A percentile compares a stretch with the other conserved stretches of the same genome.
Evolutionary conservation across 2,888 invertebrate genomes (phyloP).

Genomic region (Camponotus fellah): DNA sequence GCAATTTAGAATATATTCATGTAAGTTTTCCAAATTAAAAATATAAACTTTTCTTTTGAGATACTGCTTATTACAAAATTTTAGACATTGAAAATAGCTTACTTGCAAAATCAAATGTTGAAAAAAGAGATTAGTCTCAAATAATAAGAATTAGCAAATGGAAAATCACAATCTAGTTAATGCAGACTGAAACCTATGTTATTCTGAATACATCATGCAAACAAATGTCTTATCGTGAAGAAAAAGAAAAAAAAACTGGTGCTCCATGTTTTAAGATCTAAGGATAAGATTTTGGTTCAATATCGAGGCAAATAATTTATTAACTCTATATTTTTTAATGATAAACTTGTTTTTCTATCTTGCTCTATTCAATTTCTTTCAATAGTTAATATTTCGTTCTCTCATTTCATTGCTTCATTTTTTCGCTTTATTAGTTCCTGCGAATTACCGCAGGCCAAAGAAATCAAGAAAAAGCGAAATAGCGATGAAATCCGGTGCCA

Average conservation of each 20-base stretch:
- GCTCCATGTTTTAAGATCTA: background rate
- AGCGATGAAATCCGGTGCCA: slow-evolving; percentile 47
- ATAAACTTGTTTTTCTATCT: background rate
- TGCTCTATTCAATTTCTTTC: background rate
- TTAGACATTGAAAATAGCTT: background rate
- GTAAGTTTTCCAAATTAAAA: slow-evolving; percentile 40
- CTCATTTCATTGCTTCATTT: slow-evolving; percentile 6
- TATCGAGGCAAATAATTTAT: background rate
- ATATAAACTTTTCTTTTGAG: slow-evolving; percentile 29
- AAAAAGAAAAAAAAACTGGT: background rate
- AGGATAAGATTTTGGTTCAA: background rate
- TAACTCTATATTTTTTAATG: background rate
- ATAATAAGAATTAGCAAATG: background rate
- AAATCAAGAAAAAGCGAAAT: slow-evolving; percentile 67
- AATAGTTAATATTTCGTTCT: background rate
- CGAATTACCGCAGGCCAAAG: slow-evolving; percentile 47
- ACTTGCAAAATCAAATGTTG: background rate
- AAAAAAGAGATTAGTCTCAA: background rate
- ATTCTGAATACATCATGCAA: background rate
- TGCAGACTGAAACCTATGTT: background rate
- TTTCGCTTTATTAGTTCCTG: slow-evolving; percentile 26
- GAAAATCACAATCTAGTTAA: background rate
- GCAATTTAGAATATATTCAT: slow-evolving; percentile 56
- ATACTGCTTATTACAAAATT: slow-evolving; percentile 38
- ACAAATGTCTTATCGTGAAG: background rate